Evolutionary conservation across 2,797 vertebrate genomes (phyloP).

Genomic region (Gastrophryne carolinensis): DNA sequence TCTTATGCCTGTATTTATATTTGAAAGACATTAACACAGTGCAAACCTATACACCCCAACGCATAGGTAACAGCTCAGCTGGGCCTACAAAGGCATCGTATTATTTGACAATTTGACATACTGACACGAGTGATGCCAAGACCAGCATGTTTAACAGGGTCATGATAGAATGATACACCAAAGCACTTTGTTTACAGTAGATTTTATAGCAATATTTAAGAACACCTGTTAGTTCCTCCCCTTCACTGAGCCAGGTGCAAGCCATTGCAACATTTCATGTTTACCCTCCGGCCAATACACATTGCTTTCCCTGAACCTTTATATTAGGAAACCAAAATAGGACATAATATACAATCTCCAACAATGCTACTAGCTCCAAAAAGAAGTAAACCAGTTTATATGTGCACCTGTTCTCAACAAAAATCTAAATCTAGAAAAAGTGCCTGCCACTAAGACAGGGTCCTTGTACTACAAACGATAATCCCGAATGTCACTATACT

Average conservation of each 20-base stretch:
- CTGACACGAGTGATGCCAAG: no score
- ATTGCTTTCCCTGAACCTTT: neutral
- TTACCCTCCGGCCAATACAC: slow-evolving; percentile 3
- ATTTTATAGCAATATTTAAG: neutral
- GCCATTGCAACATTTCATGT: slow-evolving; percentile 1
- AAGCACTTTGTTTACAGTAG: neutral
- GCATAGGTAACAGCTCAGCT: no score
- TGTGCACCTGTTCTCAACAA: slow-evolving; percentile 3
- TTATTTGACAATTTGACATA: no score
- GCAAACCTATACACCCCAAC: no score
- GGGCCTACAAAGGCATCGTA: no score
- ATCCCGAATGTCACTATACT: no score
- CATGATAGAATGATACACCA: neutral
- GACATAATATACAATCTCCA: neutral
- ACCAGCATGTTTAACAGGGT: no score
- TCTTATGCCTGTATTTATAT: no score
- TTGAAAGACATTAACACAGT: no score
- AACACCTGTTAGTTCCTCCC: neutral
- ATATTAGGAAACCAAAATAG: neutral
- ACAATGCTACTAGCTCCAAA: neutral
- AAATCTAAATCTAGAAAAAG: neutral
- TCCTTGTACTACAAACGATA: no score
- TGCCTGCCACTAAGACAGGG: neutral
- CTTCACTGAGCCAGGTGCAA: slow-evolving; percentile 21
- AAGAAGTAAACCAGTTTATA: neutral